Evolutionary conservation across 2,113 vertebrate genomes (phyloP).

Genomic region (Antechinus flavipes): DNA sequence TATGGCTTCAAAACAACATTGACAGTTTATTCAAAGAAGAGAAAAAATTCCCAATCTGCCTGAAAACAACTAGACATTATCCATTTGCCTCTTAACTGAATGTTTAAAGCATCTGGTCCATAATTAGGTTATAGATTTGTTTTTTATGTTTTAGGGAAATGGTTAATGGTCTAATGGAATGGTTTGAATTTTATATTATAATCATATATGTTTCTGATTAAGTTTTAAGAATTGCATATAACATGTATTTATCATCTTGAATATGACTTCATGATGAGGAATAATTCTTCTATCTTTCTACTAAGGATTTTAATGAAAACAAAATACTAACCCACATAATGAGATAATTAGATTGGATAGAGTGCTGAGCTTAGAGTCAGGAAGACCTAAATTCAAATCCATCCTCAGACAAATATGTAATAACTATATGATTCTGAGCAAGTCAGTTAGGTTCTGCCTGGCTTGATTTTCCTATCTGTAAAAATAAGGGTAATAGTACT

Average conservation of each 20-base stretch:
- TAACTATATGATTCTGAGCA: neutral
- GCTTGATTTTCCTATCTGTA: neutral
- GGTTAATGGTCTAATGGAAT: slow-evolving; percentile 39
- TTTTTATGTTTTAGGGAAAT: slow-evolving; percentile 60
- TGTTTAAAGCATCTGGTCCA: slow-evolving; percentile 52
- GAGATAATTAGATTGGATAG: neutral
- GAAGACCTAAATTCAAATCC: neutral
- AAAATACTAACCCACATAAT: neutral
- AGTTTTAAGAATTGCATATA: slow-evolving; percentile 9
- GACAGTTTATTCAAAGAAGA: slow-evolving; percentile 19
- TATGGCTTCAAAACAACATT: slow-evolving; percentile 36
- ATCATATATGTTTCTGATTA: neutral
- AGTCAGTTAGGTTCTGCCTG: neutral
- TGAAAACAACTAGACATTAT: slow-evolving; percentile 25
- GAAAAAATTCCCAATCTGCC: slow-evolving; percentile 42
- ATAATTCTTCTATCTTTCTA: neutral
- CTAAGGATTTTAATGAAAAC: neutral
- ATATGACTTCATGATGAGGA: neutral
- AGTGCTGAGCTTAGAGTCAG: neutral
- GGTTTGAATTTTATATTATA: neutral
- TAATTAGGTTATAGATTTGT: slow-evolving; percentile 50
- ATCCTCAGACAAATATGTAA: neutral
- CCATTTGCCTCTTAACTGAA: slow-evolving; percentile 50
- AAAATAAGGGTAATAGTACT: neutral
- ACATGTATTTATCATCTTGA: slow-evolving; percentile 32